These are phyloP conservation scores for Poeciliopsis retropinna DNA, from an alignment of 2,113 vertebrate genomes.

Conservation along the genomic window DNA sequence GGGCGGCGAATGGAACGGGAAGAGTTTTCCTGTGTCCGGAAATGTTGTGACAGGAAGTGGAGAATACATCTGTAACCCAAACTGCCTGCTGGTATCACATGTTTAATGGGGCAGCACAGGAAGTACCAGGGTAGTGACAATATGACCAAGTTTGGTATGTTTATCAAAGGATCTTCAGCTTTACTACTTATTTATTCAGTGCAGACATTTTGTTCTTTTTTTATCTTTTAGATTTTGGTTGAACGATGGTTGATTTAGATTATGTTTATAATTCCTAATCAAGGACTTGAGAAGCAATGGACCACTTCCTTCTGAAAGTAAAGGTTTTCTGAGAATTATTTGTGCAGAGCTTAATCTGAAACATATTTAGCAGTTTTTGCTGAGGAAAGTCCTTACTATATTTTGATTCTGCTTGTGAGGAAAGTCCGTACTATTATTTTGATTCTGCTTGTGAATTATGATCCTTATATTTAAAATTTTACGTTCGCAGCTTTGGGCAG, in stretches of 20 bases:
- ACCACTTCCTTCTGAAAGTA: not conserved
- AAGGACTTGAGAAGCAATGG: not conserved
- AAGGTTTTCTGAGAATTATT: not conserved
- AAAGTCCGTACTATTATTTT: not conserved
- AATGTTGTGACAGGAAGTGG: constrained; percentile 56
- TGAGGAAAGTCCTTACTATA: not conserved
- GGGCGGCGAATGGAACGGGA: constrained; percentile 29
- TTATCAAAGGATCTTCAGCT: too few species aligned
- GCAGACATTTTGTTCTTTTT: not conserved
- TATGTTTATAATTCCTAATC: not conserved
- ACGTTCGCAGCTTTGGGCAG: constrained; percentile 84
- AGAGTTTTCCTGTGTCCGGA: constrained; percentile 35
- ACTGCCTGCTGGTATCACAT: constrained; percentile 35
- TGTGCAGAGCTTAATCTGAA: not conserved
- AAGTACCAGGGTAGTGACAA: constrained; percentile 5
- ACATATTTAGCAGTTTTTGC: not conserved
- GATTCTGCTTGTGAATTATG: not conserved
- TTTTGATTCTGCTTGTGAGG: not conserved
- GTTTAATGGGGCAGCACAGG: constrained; percentile 50
- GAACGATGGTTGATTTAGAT: not conserved
- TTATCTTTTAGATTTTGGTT: not conserved
- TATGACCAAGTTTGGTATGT: not conserved
- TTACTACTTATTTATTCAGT: not conserved
- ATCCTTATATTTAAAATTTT: constrained; percentile 5
- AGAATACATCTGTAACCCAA: constrained; percentile 40